phyloP scores from a whole-genome alignment of 2,888 invertebrate species.

The Erebia ligea region DNA sequence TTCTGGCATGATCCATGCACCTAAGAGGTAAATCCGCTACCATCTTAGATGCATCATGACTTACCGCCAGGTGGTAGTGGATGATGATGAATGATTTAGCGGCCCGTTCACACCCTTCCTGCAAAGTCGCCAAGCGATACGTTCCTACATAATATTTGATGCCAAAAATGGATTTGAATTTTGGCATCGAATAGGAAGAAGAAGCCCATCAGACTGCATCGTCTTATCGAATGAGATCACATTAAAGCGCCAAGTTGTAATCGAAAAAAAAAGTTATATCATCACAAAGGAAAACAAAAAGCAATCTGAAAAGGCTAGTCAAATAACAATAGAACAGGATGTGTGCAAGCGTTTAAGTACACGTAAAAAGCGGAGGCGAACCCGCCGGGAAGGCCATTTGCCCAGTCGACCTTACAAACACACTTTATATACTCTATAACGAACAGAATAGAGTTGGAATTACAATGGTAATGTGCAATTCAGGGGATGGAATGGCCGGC shows the following conservation, averaged over 20 bases:
- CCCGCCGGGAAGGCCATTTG: slow-evolving; percentile 56
- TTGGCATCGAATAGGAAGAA: no score
- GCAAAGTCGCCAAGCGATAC: no score
- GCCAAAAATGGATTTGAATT: no score
- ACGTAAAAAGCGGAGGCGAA: slow-evolving; percentile 55
- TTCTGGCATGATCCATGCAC: no score
- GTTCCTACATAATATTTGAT: no score
- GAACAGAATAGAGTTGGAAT: slow-evolving; percentile 18
- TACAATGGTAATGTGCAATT: slow-evolving; percentile 26
- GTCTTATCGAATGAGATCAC: not conserved
- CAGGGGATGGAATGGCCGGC: slow-evolving; percentile 26
- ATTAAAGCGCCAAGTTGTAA: not conserved
- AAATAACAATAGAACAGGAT: slow-evolving; percentile 42
- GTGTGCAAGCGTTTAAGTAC: slow-evolving; percentile 40
- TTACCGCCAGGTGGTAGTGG: no score
- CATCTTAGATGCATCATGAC: no score
- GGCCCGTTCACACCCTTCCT: no score
- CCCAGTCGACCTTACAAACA: slow-evolving; percentile 47
- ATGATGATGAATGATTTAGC: no score
- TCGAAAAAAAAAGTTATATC: not conserved
- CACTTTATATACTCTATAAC: slow-evolving; percentile 23
- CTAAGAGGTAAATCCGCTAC: no score
- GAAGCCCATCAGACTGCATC: not conserved
- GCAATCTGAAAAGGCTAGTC: slow-evolving; percentile 37
- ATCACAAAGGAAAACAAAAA: slow-evolving; percentile 26